Conservation (phyloP, 2,113 vertebrate species). For the Chloebia gouldiae region DNA sequence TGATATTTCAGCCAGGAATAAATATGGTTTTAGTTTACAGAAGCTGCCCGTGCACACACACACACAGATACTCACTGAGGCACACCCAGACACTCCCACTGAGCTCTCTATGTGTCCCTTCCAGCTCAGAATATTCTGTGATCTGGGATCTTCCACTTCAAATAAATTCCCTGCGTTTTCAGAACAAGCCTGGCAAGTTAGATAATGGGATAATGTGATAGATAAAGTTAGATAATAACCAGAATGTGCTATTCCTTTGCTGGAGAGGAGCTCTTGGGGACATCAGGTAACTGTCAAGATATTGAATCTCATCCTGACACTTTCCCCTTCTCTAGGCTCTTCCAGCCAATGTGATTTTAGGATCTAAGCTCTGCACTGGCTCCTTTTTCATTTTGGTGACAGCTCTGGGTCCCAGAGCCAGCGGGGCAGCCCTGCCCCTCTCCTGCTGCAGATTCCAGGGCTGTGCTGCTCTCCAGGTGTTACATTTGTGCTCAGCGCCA, state of each 20-base stretch:
- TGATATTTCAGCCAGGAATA: not conserved
- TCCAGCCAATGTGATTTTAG: not conserved
- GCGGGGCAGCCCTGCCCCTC: not conserved
- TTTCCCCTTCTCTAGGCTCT: not conserved
- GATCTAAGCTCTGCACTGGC: not conserved
- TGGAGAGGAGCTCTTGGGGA: not conserved
- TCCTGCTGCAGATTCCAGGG: not conserved
- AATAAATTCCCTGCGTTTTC: not conserved
- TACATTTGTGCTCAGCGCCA: not conserved
- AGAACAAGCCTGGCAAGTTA: not conserved
- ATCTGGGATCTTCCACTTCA: not conserved
- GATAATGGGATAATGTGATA: not conserved
- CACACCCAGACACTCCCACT: not conserved
- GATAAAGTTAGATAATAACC: not conserved
- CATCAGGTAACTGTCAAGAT: not conserved
- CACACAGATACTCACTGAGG: not conserved
- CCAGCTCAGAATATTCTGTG: not conserved
- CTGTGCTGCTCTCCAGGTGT: not conserved
- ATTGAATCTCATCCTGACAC: not conserved
- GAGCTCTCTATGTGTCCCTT: not conserved
- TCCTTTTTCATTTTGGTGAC: not conserved
- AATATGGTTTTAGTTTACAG: not conserved
- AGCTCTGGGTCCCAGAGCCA: not conserved
- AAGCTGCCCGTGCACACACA: not conserved
- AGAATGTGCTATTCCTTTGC: not conserved